These are phyloP conservation scores for Pemphredon lugubris DNA, from an alignment of 2,888 invertebrate species.

Conservation along the genomic window DNA sequence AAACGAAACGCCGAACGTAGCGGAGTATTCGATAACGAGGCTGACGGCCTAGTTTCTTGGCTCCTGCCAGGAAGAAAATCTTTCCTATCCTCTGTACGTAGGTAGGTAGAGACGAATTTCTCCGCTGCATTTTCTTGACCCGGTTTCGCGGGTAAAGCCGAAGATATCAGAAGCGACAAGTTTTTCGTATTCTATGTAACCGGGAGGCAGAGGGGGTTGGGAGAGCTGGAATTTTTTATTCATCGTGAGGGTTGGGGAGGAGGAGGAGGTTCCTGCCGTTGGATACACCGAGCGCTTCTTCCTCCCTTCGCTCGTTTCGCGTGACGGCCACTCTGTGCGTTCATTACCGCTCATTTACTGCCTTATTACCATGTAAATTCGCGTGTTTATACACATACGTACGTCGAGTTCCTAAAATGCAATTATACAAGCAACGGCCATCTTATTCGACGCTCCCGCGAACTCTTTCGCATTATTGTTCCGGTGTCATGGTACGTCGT, in stretches of 20 bases:
- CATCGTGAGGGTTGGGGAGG: no score
- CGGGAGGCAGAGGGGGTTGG: neutral
- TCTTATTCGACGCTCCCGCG: neutral
- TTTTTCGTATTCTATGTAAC: constrained; percentile 26
- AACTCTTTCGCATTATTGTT: constrained; percentile 1
- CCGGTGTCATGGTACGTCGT: neutral
- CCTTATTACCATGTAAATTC: constrained; percentile 13
- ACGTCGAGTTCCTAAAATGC: neutral
- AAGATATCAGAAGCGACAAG: constrained; percentile 50
- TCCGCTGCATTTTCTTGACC: constrained; percentile 58
- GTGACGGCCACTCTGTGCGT: constrained; percentile 2
- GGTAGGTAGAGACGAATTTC: constrained; percentile 51
- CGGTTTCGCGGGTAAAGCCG: constrained; percentile 43
- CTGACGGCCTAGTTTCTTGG: constrained; percentile 53
- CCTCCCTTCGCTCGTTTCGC: neutral
- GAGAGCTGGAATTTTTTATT: no score
- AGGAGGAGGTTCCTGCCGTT: no score
- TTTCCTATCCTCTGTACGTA: constrained; percentile 46
- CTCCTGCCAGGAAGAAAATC: constrained; percentile 42
- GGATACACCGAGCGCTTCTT: neutral
- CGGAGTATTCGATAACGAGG: constrained; percentile 60
- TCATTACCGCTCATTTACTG: constrained; percentile 18
- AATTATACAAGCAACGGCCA: constrained; percentile 4
- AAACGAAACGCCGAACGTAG: constrained; percentile 51
- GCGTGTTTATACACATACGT: neutral